phyloP scores from a whole-genome alignment of 2,888 invertebrate genomes.

The Sipha maydis region DNA sequence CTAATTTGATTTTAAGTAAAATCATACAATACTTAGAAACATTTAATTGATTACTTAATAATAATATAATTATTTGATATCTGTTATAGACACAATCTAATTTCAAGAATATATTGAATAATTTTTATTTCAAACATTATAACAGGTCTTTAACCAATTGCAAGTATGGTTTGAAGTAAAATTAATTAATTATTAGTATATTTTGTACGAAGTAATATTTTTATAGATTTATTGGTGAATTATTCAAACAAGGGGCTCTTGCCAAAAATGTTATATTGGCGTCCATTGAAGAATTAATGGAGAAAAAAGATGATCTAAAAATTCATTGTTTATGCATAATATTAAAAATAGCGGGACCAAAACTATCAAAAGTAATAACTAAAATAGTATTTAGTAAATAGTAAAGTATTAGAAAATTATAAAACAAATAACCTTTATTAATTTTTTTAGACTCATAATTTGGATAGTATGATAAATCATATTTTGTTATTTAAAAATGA shows the following conservation, averaged over 20 bases:
- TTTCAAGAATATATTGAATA: background rate
- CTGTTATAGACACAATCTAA: background rate
- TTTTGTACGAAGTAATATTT: background rate
- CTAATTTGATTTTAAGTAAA: too few species aligned
- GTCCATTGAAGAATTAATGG: too few species aligned
- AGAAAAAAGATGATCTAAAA: too few species aligned
- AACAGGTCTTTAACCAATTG: too few species aligned
- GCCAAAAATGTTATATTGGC: background rate
- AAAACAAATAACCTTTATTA: background rate
- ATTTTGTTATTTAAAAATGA: too few species aligned
- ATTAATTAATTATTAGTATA: background rate
- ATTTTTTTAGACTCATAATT: background rate
- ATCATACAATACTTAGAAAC: too few species aligned
- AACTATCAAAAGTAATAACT: conserved; percentile 30
- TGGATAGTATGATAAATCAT: background rate
- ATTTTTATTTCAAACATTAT: background rate
- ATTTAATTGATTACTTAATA: background rate
- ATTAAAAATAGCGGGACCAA: background rate
- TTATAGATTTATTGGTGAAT: conserved; percentile 24
- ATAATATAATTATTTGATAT: background rate
- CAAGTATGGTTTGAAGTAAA: too few species aligned
- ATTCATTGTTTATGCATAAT: conserved; percentile 38
- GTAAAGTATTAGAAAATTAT: background rate
- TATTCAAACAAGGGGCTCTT: background rate
- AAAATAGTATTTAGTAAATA: too few species aligned